These are phyloP conservation scores for Pseudomyrmex dendroicus DNA, from an alignment of 1,140 invertebrate genomes.

Conservation along the genomic window DNA sequence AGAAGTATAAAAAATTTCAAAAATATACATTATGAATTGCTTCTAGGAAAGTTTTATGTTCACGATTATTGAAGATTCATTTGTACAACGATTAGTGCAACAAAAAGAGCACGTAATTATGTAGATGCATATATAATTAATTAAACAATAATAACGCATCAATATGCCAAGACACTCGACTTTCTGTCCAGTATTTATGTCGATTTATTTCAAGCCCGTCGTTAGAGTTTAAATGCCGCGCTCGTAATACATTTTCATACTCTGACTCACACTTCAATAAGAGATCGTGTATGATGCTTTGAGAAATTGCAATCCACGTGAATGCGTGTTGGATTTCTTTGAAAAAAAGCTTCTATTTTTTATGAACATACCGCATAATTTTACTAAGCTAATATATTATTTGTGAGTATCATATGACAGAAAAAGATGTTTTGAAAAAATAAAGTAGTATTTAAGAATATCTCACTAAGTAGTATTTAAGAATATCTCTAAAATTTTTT, in stretches of 20 bases:
- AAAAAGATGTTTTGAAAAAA: too few species aligned
- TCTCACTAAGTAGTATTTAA: too few species aligned
- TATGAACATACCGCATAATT: too few species aligned
- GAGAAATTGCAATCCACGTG: conserved; percentile 48
- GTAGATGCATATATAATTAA: background rate
- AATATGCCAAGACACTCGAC: background rate
- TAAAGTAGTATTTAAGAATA: too few species aligned
- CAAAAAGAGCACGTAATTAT: background rate
- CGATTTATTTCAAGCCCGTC: conserved; percentile 17
- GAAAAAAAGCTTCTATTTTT: too few species aligned
- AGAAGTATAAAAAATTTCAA: background rate
- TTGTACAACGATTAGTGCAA: background rate
- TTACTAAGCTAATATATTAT: too few species aligned
- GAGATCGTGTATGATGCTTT: conserved; percentile 28
- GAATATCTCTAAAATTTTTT: too few species aligned
- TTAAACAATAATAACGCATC: conserved; percentile 11
- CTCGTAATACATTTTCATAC: conserved; percentile 54
- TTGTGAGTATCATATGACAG: too few species aligned
- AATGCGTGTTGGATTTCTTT: conserved; percentile 29
- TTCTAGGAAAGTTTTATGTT: conserved; percentile 37
- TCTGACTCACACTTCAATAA: conserved; percentile 56
- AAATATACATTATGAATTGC: conserved; percentile 22
- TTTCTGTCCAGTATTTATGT: background rate
- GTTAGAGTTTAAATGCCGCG: conserved; percentile 14
- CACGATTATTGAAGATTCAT: conserved; percentile 19